Conservation (phyloP, 2,888 invertebrate genomes). For the Operophtera brumata region DNA sequence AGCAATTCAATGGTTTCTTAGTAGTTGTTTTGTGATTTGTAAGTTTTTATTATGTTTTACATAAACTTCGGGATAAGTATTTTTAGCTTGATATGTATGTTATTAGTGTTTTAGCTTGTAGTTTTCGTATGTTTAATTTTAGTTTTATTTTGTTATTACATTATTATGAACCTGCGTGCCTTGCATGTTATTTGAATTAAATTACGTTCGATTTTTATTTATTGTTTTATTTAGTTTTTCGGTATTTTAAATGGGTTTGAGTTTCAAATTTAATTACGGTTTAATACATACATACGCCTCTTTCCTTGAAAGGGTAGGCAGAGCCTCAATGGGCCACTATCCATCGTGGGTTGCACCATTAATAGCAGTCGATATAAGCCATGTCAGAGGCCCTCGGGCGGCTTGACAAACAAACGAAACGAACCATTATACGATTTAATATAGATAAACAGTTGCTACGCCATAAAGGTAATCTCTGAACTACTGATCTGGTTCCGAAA, state of each 20-base stretch:
- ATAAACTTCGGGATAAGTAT: constrained; percentile 59
- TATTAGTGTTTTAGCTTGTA: constrained; percentile 26
- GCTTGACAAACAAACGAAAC: no score
- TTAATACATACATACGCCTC: no score
- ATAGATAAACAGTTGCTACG: no score
- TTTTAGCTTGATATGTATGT: constrained; percentile 42
- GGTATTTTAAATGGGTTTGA: constrained; percentile 15
- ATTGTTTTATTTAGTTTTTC: constrained; percentile 9
- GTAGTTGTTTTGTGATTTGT: not conserved
- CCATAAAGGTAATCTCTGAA: no score
- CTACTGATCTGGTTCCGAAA: no score
- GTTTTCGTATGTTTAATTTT: constrained; percentile 21
- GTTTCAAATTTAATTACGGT: not conserved
- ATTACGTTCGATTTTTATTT: constrained; percentile 17
- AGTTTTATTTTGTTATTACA: constrained; percentile 16
- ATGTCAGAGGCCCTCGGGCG: no score
- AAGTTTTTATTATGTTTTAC: constrained; percentile 48
- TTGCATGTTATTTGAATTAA: constrained; percentile 27
- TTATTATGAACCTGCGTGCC: constrained; percentile 1
- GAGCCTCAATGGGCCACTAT: no score
- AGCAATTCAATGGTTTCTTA: not conserved
- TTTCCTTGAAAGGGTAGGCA: no score
- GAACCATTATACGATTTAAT: no score
- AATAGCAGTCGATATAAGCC: no score
- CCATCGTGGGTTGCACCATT: no score